Percentiles rank a stretch among this genome's conserved stretches.
Conservation (phyloP, 2,113 vertebrate species). For the Pipa parva region DNA sequence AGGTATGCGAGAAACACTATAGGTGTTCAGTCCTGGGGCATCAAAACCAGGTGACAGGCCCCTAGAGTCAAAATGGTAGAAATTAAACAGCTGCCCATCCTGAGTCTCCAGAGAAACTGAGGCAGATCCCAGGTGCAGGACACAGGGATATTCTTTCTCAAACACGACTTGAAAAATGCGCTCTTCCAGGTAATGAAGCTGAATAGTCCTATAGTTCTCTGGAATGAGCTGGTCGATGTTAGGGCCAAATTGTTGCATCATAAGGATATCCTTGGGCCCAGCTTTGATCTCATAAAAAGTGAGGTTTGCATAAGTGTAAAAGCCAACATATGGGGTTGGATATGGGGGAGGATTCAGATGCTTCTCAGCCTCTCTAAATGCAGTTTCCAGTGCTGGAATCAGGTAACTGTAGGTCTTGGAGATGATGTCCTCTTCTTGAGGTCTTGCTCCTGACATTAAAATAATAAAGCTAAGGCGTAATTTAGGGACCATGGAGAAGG, state of each 20-base stretch:
- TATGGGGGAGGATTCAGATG: slow-evolving; percentile 65
- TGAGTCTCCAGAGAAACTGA: slow-evolving; percentile 83
- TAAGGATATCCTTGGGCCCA: slow-evolving; percentile 66
- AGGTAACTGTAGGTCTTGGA: slow-evolving; percentile 64
- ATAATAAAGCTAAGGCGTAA: slow-evolving; percentile 79
- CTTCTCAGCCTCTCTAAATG: slow-evolving; percentile 68
- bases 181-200: slow-evolving; percentile 76
- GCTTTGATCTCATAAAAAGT: slow-evolving; percentile 85
- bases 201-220: slow-evolving; percentile 70
- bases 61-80: slow-evolving; percentile 69
- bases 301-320: slow-evolving; percentile 81
- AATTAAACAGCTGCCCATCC: slow-evolving; percentile 83
- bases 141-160: slow-evolving; percentile 79
- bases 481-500: slow-evolving; percentile 77
- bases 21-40: slow-evolving; percentile 84
- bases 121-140: slow-evolving; percentile 69
- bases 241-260: slow-evolving; percentile 87
- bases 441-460: slow-evolving; percentile 79
- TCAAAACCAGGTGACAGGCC: slow-evolving; percentile 83
- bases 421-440: slow-evolving; percentile 66
- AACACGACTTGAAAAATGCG: slow-evolving; percentile 82
- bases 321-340: slow-evolving; percentile 73
- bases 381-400: slow-evolving; percentile 75
- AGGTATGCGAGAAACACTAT: slow-evolving; percentile 70
- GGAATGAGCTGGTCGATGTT: slow-evolving; percentile 76